These are phyloP conservation scores for Discoglossus pictus DNA, from an alignment of 2,797 vertebrate genomes.

Conservation along the genomic window DNA sequence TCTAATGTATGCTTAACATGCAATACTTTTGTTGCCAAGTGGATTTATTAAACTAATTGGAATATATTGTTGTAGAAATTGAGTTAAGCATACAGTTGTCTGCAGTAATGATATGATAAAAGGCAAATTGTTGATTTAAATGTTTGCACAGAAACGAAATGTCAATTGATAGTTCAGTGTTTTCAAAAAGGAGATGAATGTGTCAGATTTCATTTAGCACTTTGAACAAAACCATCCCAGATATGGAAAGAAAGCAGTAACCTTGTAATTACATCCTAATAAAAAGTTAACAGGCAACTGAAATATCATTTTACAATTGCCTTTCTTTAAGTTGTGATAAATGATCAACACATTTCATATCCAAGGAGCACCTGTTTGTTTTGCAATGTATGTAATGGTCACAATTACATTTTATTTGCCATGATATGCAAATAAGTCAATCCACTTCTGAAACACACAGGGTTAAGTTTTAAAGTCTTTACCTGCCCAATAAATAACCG, in stretches of 20 bases:
- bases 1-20: neutral
- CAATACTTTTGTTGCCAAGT: slow-evolving; percentile 8
- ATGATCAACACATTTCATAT: too few relatives aligned
- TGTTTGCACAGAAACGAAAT: slow-evolving; percentile 4
- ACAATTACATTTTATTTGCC: too few relatives aligned
- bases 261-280: slow-evolving; percentile 10
- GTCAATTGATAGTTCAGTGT: neutral
- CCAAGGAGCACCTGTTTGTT: too few relatives aligned
- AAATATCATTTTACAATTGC: slow-evolving; percentile 3
- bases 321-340: slow-evolving; percentile 6
- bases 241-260: slow-evolving; percentile 4
- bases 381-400: too few relatives aligned
- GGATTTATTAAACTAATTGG: slow-evolving; percentile 5
- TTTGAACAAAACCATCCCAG: neutral
- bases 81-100: slow-evolving; percentile 15
- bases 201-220: slow-evolving; percentile 20
- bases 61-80: slow-evolving; percentile 23
- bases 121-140: slow-evolving; percentile 22
- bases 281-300: neutral
- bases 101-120: slow-evolving; percentile 26
- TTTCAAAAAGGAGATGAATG: slow-evolving; percentile 17
- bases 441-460: too few relatives aligned
- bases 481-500: too few relatives aligned
- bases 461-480: too few relatives aligned
- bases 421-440: too few relatives aligned